A percentile compares a stretch with the other conserved stretches of the same genome.
These are phyloP conservation scores for Drosophila ohnishii DNA, from an alignment of 1,140 invertebrate species.

Conservation along the genomic window DNA sequence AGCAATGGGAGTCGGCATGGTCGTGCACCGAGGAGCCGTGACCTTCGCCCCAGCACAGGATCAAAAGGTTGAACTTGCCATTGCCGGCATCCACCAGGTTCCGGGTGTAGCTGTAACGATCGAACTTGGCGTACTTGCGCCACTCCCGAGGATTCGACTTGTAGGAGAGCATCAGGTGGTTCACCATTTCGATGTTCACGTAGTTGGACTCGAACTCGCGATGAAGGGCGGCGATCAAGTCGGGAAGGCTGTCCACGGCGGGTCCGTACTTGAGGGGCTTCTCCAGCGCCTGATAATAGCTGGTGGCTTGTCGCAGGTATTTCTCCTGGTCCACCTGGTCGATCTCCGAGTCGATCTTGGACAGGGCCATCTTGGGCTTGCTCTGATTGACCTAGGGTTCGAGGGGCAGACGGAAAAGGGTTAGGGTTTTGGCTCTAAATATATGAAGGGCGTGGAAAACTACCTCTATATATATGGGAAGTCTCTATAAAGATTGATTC, in stretches of 20 bases:
- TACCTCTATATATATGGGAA: slow-evolving; percentile 29
- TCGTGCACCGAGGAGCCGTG: slow-evolving; percentile 98
- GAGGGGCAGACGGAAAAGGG: neutral
- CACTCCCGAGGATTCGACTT: slow-evolving; percentile 95
- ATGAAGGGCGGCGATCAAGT: slow-evolving; percentile 89
- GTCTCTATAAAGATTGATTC: slow-evolving; percentile 27
- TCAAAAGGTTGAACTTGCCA: slow-evolving; percentile 98
- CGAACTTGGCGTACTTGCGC: slow-evolving; percentile 97
- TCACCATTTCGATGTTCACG: slow-evolving; percentile 95
- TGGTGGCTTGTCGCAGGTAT: slow-evolving; percentile 75
- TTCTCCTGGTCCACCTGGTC: slow-evolving; percentile 76
- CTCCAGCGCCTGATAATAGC: slow-evolving; percentile 75
- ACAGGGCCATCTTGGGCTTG: slow-evolving; percentile 72
- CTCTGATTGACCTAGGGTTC: slow-evolving; percentile 69
- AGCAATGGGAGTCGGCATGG: slow-evolving; percentile 97
- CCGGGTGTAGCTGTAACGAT: slow-evolving; percentile 95
- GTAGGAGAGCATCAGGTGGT: slow-evolving; percentile 92
- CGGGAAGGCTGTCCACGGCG: slow-evolving; percentile 85
- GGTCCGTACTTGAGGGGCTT: slow-evolving; percentile 81
- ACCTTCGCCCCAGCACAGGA: slow-evolving; percentile 98
- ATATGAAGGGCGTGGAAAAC: slow-evolving; percentile 50
- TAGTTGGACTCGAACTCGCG: slow-evolving; percentile 89
- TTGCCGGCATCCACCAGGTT: slow-evolving; percentile 97
- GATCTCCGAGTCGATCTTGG: slow-evolving; percentile 73
- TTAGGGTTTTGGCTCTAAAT: neutral